phyloP scores from a whole-genome alignment of 2,888 invertebrate species.

The Limulus polyphemus region DNA sequence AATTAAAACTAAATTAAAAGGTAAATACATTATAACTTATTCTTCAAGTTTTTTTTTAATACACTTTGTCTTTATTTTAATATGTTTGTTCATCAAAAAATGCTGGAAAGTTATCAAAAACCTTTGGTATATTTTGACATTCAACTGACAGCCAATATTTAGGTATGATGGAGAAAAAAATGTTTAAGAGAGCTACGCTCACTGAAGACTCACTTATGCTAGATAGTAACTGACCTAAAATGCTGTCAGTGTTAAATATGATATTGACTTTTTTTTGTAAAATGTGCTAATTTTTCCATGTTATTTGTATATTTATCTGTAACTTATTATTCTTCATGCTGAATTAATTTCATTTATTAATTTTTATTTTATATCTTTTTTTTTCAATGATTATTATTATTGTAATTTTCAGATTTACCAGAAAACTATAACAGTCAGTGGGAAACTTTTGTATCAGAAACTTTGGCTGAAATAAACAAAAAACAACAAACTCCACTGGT shows the following conservation, averaged over 20 bases:
- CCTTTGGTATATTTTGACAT: too few species aligned
- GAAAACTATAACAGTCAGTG: conserved; percentile 38
- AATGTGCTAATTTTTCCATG: background rate
- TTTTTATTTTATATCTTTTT: background rate
- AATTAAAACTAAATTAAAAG: conserved; percentile 36
- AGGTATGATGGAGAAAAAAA: too few species aligned
- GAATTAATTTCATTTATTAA: too few species aligned
- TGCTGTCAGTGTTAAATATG: too few species aligned
- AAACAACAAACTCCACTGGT: conserved; percentile 39
- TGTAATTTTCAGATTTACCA: conserved; percentile 32
- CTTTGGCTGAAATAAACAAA: conserved; percentile 39
- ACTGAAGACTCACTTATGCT: too few species aligned
- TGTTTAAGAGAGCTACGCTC: too few species aligned
- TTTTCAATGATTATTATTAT: background rate
- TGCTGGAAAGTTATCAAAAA: too few species aligned
- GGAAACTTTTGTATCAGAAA: conserved; percentile 38
- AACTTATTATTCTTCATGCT: too few species aligned
- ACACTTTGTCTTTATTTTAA: background rate
- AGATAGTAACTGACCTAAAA: too few species aligned
- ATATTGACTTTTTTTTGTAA: background rate
- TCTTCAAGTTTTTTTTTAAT: background rate
- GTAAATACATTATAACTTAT: conserved; percentile 25
- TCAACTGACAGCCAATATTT: too few species aligned
- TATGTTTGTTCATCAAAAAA: too few species aligned
- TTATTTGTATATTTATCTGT: too few species aligned